Evolutionary conservation across 2,113 vertebrate species (phyloP), one percentile per base, ranked within the genome.

Genomic region (Trogon melanurus): DNA sequence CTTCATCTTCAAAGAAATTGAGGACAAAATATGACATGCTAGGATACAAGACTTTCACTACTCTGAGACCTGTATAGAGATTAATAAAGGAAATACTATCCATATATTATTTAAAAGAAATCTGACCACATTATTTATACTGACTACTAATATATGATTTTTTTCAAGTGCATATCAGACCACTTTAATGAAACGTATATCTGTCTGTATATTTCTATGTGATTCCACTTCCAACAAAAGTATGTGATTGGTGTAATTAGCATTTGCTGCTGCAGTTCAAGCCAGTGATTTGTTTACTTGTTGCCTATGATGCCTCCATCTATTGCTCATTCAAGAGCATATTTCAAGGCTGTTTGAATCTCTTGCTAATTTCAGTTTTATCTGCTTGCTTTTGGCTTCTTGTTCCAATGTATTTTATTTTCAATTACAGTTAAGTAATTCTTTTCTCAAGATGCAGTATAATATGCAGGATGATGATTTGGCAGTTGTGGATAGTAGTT

Each of bases 331-430:
- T 29, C 61, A 79, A 82, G 11, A 73, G 21, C 23, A 61, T 81
- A 57, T 91, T 57, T 93, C 58, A 83, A 76, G 72, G 41, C 16
- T 45, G 5, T 60, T 78, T 38, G 20, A 44, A 41, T 81, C 11
- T 76, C 27, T 80, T 45, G 13, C 50, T 87, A 93, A 95, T 92
- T 84, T 89, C 25, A 67, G 41, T 82, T 92, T 95, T 82, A 79
- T 85, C 70, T 84, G 7, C 54, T 82, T 72, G 48, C 61, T 29
- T 88, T 88, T 81, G 47, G 30, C 45, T 58, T 67, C 64, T 82
- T 82, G 23, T 70, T 92, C 45, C 19, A 34, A 53, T 4, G 15
- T 45, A 72, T 92, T 95, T 57, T 87, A 71, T 87, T 92, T 91
- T 82, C 60, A 71, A 25, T 53, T 94, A 70, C 47, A 69, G 64